Base-by-base conservation (phyloP, 2,113 vertebrate genomes). In the Phalacrocorax aristotelis region DNA sequence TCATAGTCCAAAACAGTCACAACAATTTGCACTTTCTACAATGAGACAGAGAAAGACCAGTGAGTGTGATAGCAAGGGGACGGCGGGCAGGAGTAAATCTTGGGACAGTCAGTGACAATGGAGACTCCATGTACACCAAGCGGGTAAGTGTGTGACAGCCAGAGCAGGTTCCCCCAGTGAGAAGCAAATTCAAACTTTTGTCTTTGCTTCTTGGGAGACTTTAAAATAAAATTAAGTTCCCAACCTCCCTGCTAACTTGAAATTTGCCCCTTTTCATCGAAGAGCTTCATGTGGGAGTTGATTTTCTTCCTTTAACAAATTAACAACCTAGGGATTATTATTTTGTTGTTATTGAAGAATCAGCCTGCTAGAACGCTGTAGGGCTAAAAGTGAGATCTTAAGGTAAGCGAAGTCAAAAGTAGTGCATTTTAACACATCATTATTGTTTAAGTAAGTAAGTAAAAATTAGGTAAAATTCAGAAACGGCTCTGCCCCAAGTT, bases 1-100 rank as follows among this genome's bases (percentile, higher is more conserved):
- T 99, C 99, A 99, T 99, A 99, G 99, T 99, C 99, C 99, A 99
- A 99, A 98, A 99, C 99, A 97, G 99, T 99, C 97, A 99, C 99
- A 98, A 99, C 99, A 98, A 99, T 97, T 98, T 99, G 99, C 98
- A 99, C 99, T 99, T 99, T 99, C 99, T 99, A 97, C 60, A 97
- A 98, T 40, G 94, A 74, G 87, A 97, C 9, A 94, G 27, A 76
- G 78, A 62, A 78, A 72, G n/a, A 83, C 30, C 58, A 32, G 79
- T 89, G 17, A 83, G 79, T 21, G 2, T 23, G n/a, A 32, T 40
- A 10, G 23, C 2, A n/a, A 84, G 32, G 51, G 85, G 8, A 66
- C 77, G 10, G 42, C 3, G 17, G 61, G n/a, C 34, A 54, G 15
- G 49, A 26, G 49, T 13, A 14, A 62, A 36, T 32, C 30, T 71